A percentile compares a stretch with the other conserved stretches of the same genome.
Evolutionary conservation across 1,140 invertebrate species (phyloP).

Genomic region (Lordiphosa stackelbergi): DNA sequence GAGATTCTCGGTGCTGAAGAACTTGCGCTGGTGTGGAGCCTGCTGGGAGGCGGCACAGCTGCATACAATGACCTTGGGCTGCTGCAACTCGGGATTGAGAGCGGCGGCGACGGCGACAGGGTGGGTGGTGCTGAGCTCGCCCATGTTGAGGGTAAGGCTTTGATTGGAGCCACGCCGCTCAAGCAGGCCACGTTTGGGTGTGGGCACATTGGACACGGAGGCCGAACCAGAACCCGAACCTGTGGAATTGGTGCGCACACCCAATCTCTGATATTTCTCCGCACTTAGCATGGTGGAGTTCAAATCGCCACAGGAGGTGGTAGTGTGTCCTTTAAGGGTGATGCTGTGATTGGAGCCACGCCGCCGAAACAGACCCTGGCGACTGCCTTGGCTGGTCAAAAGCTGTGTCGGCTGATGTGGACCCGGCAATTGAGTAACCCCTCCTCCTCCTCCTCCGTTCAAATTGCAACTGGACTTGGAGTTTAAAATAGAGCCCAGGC

Average conservation of each 20-base stretch:
- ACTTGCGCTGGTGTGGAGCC: constrained; percentile 72
- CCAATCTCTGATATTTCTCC: constrained; percentile 39
- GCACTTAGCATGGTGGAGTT: constrained; percentile 73
- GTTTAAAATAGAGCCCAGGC: constrained; percentile 58
- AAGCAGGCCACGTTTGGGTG: constrained; percentile 82
- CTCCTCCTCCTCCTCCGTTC: constrained; percentile 24
- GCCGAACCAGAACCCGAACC: constrained; percentile 36
- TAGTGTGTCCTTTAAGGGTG: constrained; percentile 79
- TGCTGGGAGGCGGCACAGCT: constrained; percentile 71
- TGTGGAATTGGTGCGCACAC: constrained; percentile 43
- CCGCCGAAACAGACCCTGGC: constrained; percentile 85
- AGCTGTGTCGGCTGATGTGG: constrained; percentile 14
- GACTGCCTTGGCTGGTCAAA: constrained; percentile 58
- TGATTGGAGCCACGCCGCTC: constrained; percentile 91
- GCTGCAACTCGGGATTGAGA: constrained; percentile 27
- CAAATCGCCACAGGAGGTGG: constrained; percentile 76
- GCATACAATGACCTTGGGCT: constrained; percentile 51
- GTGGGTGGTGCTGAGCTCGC: constrained; percentile 1
- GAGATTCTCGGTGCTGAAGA: constrained; percentile 74
- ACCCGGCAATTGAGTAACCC: constrained; percentile 14
- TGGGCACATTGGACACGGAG: constrained; percentile 44
- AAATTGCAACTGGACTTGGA: constrained; percentile 72
- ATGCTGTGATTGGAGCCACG: constrained; percentile 93
- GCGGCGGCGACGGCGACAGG: constrained; percentile 20
- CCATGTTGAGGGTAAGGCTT: constrained; percentile 86